Conservation (phyloP, 2,113 vertebrate genomes). For the Himantopus leucocephalus region DNA sequence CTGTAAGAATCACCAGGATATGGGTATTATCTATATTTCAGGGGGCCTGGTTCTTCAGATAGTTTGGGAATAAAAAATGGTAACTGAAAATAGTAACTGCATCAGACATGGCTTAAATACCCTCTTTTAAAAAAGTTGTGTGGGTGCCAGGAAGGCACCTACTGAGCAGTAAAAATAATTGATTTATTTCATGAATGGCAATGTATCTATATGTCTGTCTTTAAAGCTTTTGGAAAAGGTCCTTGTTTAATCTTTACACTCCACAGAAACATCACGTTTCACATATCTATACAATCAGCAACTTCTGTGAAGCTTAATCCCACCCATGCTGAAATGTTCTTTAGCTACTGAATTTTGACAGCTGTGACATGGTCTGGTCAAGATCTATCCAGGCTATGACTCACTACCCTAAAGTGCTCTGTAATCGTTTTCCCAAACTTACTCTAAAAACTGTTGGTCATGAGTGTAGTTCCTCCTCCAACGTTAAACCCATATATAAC, state of each 20-base stretch:
- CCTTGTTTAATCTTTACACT: neutral
- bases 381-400: neutral
- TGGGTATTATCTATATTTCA: neutral
- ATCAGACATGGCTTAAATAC: neutral
- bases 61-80: neutral
- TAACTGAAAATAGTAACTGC: neutral
- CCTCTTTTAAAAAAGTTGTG: neutral
- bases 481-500: neutral
- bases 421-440: neutral
- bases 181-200: neutral
- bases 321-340: neutral
- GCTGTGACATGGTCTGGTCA: constrained; percentile 24
- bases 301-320: constrained; percentile 21
- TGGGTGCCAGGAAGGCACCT: neutral
- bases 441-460: neutral
- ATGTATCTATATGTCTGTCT: neutral
- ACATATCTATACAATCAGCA: neutral
- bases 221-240: neutral
- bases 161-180: neutral
- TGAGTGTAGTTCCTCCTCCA: neutral
- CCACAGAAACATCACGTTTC: neutral
- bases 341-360: constrained; percentile 55
- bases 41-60: neutral
- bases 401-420: neutral
- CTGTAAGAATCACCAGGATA: neutral